phyloP scores from a whole-genome alignment of 2,797 vertebrate species.

The Malurus splendens region DNA sequence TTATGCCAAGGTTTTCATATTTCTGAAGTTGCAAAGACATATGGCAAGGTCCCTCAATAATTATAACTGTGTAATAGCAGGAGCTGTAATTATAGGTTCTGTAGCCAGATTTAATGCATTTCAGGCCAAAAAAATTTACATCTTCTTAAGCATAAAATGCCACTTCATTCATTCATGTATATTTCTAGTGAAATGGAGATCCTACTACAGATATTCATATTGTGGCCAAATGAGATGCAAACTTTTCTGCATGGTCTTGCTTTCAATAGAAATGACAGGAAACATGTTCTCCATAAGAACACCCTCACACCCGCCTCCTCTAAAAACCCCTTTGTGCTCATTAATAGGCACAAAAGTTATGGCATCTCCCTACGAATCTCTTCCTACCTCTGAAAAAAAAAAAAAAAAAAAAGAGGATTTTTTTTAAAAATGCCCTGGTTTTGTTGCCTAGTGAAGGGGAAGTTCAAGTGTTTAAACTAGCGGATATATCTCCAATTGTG shows the following conservation, averaged over 20 bases:
- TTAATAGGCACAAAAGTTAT: background rate
- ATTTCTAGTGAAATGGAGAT: background rate
- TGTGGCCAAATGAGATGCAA: background rate
- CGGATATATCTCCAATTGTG: background rate
- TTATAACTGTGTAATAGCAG: slow-evolving; percentile 11
- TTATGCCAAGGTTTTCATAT: slow-evolving; percentile 9
- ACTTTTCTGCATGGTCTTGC: background rate
- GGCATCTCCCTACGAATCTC: rapidly evolving
- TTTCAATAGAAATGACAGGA: background rate
- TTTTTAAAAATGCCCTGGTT: rapidly evolving
- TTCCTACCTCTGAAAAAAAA: rapidly evolving
- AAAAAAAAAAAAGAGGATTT: rapidly evolving
- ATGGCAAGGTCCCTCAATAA: slow-evolving; percentile 16
- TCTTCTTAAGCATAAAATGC: background rate
- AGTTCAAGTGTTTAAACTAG: background rate
- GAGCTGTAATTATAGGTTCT: background rate
- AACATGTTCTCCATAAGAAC: background rate
- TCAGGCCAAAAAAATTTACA: background rate
- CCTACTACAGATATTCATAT: background rate
- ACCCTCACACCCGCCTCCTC: background rate
- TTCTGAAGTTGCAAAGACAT: slow-evolving; percentile 7
- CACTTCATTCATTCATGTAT: background rate
- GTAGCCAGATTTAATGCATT: background rate
- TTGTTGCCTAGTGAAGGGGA: background rate
- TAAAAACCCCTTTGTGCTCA: background rate